Conservation (phyloP, 2,888 invertebrate genomes). For the Lymantria monacha region DNA sequence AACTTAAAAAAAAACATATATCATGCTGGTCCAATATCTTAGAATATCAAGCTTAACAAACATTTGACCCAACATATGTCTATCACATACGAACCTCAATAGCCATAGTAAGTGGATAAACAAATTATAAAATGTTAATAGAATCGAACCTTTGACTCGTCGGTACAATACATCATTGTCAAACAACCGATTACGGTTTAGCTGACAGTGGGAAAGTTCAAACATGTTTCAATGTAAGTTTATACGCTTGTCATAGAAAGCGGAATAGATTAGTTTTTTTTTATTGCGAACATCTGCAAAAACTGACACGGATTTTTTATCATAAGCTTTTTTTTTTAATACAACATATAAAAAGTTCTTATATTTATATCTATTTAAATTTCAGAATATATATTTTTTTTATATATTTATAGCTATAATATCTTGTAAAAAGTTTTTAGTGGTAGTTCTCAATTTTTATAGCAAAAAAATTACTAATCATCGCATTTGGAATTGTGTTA, state of each 20-base stretch:
- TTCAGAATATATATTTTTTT: no score
- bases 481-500: no score
- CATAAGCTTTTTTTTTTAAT: not conserved
- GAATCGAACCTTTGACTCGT: constrained; percentile 68
- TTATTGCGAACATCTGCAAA: not conserved
- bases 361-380: no score
- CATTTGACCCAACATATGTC: constrained; percentile 19
- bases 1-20: no score
- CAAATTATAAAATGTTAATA: constrained; percentile 74
- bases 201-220: constrained; percentile 30
- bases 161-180: constrained; percentile 74
- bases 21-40: no score
- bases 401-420: no score
- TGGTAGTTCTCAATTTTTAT: no score
- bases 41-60: constrained; percentile 1
- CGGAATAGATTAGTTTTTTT: not conserved
- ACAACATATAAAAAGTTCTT: no score
- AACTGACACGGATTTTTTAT: not conserved
- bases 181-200: constrained; percentile 27
- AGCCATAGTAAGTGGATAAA: constrained; percentile 43
- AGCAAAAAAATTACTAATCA: no score
- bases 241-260: constrained; percentile 1
- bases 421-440: no score
- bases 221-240: constrained; percentile 11
- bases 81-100: constrained; percentile 5